phyloP scores from a whole-genome alignment of 2,888 invertebrate species.

The Caenorhabditis parvicauda region DNA sequence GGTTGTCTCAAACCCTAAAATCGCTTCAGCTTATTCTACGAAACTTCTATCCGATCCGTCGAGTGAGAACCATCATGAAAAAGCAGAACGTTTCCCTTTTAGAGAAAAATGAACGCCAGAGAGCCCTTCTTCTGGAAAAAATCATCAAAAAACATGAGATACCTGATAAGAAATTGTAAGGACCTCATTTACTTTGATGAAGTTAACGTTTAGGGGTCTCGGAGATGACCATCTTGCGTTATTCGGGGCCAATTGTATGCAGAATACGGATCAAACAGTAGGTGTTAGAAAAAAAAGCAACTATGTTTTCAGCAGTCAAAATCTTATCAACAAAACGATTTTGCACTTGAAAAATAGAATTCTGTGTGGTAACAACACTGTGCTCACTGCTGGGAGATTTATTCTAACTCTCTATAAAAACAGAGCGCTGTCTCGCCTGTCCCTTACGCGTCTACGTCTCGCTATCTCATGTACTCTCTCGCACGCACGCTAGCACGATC shows the following conservation, averaged over 20 bases:
- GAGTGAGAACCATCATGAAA: not conserved
- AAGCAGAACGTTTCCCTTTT: not conserved
- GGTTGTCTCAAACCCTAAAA: too few relatives aligned
- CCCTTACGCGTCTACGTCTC: too few relatives aligned
- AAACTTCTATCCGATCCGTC: not conserved
- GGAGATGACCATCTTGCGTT: conserved; percentile 1
- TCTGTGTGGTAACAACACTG: too few relatives aligned
- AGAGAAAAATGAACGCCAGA: conserved; percentile 5
- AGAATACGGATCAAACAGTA: conserved; percentile 17
- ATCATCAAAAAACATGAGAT: conserved; percentile 15
- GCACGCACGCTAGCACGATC: too few relatives aligned
- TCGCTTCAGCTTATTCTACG: not conserved
- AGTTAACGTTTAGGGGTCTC: conserved; percentile 6
- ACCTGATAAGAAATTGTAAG: conserved; percentile 14
- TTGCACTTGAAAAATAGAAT: not conserved
- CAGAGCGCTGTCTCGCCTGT: too few relatives aligned
- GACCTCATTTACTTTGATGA: not conserved
- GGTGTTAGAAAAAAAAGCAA: not conserved
- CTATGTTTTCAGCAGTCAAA: not conserved
- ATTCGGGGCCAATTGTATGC: conserved; percentile 25
- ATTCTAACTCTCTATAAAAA: too few relatives aligned
- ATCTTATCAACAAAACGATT: not conserved
- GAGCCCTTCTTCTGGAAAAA: conserved; percentile 18
- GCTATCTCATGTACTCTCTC: too few relatives aligned
- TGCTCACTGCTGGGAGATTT: too few relatives aligned